Evolutionary conservation across 2,113 vertebrate species (phyloP).

Genomic region (Silurus glanis): DNA sequence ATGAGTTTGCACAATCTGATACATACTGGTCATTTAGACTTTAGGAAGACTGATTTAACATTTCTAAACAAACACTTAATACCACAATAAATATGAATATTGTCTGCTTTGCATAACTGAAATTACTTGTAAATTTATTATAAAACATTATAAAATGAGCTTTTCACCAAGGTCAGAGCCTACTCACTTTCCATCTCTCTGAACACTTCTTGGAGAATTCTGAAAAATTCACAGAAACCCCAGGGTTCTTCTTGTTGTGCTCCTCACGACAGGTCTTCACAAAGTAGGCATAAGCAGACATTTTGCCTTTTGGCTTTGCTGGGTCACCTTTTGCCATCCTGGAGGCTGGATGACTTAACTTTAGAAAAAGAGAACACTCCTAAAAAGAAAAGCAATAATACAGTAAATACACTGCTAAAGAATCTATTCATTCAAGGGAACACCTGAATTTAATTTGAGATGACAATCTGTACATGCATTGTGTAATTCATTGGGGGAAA

Average conservation of each 20-base stretch:
- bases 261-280: slow-evolving; percentile 87
- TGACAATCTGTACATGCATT: no score
- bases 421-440: no score
- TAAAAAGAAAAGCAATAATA: not conserved
- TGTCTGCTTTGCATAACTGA: not conserved
- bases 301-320: slow-evolving; percentile 87
- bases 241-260: slow-evolving; percentile 87
- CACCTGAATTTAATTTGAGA: no score
- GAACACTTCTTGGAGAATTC: slow-evolving; percentile 89
- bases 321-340: slow-evolving; percentile 88
- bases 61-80: not conserved
- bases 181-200: slow-evolving; percentile 77
- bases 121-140: not conserved
- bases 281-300: slow-evolving; percentile 88
- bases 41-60: not conserved
- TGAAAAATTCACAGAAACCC: slow-evolving; percentile 83
- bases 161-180: not conserved
- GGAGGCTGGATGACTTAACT: not conserved
- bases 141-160: no score
- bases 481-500: no score
- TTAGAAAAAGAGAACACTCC: not conserved
- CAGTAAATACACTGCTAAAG: not conserved
- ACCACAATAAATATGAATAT: not conserved
- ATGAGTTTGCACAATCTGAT: not conserved
- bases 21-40: not conserved